A percentile compares a stretch with the other conserved stretches of the same genome.
Conservation (phyloP, 2,888 invertebrate genomes). For the Halocaridina rubra region DNA sequence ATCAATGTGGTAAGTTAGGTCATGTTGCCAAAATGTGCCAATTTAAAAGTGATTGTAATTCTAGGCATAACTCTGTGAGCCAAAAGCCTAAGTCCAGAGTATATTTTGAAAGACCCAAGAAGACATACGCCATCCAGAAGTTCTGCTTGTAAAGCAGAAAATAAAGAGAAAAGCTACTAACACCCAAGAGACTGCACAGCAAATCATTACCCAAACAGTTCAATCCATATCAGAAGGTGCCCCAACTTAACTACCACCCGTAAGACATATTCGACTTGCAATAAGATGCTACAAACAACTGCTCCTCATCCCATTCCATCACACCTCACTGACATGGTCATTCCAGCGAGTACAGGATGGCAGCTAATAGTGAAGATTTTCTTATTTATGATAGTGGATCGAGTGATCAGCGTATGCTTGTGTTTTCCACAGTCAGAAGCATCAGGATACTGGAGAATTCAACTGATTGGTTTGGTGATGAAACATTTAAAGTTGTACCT, state of each 20-base stretch:
- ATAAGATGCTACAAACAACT: not conserved
- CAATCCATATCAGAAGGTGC: not conserved
- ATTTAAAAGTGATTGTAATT: no score
- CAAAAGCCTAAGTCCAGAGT: no score
- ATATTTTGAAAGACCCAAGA: no score
- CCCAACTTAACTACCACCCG: not conserved
- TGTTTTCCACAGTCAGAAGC: not conserved
- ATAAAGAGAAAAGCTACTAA: not conserved
- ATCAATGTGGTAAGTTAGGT: no score
- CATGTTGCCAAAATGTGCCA: no score
- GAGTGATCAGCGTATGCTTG: not conserved
- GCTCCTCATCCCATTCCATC: no score
- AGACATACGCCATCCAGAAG: not conserved
- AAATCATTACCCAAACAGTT: not conserved
- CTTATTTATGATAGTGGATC: not conserved
- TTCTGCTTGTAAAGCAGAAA: not conserved
- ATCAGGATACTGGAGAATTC: not conserved
- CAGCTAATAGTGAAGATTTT: not conserved
- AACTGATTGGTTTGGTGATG: slow-evolving; percentile 24
- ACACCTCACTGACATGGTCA: no score
- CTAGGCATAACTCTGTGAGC: no score
- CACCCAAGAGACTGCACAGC: not conserved
- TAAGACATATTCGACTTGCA: not conserved
- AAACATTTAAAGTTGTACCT: slow-evolving; percentile 27
- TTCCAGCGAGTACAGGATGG: not conserved